Percentiles rank a stretch among this genome's conserved stretches.
phyloP scores from a whole-genome alignment of 2,113 vertebrate genomes.

The Cheilinus undulatus region DNA sequence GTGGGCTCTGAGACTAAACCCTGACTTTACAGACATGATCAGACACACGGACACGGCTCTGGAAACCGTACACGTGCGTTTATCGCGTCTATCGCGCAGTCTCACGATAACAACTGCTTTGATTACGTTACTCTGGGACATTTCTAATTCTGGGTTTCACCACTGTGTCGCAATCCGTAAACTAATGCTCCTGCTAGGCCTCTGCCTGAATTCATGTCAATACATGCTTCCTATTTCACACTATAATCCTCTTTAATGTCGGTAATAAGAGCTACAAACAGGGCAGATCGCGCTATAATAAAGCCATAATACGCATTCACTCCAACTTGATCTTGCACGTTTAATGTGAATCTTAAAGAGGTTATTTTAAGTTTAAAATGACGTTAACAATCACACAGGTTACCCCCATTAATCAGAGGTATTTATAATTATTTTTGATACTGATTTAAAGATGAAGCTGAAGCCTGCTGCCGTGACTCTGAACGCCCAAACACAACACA shows the following conservation, averaged over 20 bases:
- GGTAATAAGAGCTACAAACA: background rate
- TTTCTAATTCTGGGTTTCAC: constrained; percentile 55
- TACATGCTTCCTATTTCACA: background rate
- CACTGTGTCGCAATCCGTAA: constrained; percentile 48
- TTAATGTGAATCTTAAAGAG: background rate
- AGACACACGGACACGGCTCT: background rate
- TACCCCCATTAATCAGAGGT: background rate
- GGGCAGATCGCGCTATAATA: background rate
- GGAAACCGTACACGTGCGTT: background rate
- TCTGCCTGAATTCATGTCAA: background rate
- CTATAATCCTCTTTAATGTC: background rate
- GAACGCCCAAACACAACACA: constrained; percentile 26
- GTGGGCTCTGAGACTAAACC: background rate
- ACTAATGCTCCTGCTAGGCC: constrained; percentile 37
- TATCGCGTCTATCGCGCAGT: background rate
- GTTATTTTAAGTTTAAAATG: background rate
- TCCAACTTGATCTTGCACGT: background rate
- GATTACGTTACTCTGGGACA: background rate
- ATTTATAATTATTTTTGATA: background rate
- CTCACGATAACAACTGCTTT: background rate
- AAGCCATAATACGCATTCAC: background rate
- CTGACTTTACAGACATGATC: background rate
- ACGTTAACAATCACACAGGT: background rate
- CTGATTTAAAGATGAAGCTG: background rate
- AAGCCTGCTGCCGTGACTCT: background rate